These are phyloP conservation scores for Rotaria sp. DNA, from an alignment of 2,888 invertebrate genomes.

Conservation along the genomic window DNA sequence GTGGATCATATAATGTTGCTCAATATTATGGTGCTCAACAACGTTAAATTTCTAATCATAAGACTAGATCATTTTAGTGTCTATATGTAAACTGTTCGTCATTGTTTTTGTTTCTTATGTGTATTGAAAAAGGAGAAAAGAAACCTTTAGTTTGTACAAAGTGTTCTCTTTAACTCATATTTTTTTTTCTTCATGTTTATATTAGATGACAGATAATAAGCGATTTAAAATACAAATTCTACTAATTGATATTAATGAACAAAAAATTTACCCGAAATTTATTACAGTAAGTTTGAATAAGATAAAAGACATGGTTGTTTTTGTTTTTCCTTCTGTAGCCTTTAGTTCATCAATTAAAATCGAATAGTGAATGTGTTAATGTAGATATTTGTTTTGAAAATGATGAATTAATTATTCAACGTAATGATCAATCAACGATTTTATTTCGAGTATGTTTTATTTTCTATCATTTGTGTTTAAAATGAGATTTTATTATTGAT, in stretches of 20 bases:
- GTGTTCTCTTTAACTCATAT: not conserved
- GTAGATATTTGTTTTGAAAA: not conserved
- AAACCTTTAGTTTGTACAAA: not conserved
- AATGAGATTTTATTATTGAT: conserved; percentile 21
- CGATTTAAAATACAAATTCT: not conserved
- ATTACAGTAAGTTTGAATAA: not conserved
- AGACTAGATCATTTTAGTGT: not conserved
- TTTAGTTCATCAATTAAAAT: not conserved
- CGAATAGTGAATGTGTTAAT: not conserved
- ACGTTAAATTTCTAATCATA: not conserved
- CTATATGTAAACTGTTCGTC: not conserved
- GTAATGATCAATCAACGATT: not conserved
- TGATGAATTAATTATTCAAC: not conserved
- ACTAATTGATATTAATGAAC: not conserved
- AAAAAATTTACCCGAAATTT: not conserved
- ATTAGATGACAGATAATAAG: not conserved
- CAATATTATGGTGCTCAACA: not conserved
- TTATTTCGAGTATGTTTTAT: not conserved
- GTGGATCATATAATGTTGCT: not conserved
- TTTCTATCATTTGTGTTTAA: not conserved
- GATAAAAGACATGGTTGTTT: not conserved
- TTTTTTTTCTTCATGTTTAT: not conserved
- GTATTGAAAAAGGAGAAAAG: not conserved
- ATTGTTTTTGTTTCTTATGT: not conserved
- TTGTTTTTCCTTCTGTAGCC: not conserved